Evolutionary conservation across 2,113 vertebrate species (phyloP), one percentile per base, ranked within the genome.

Genomic region (Polypterus senegalus): DNA sequence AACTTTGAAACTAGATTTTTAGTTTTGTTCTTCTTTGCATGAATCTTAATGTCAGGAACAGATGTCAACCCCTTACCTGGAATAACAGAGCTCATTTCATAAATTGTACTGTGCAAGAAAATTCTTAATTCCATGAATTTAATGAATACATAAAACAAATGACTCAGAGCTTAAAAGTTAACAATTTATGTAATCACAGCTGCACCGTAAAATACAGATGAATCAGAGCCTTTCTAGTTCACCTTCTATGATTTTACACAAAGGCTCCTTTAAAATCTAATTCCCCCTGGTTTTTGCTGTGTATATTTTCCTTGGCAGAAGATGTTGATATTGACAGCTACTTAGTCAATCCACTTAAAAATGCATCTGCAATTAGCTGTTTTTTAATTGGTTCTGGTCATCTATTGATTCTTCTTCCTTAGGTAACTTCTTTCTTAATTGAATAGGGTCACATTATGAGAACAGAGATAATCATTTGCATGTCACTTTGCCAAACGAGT

Each of bases 361-460:
- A 76, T 75, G 77, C 77, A 79, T 81, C 77, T 79, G 68, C 70
- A 77, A 71, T 77, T 75, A 75, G 72, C 74, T 77, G 66, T 68
- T 77, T 74, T 81, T 79, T 88, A 83, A 83, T 82, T 66, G 72
- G 71, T 75, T 86, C 78, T 79, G 70, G 70, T 78, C 67, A 63
- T 76, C 71, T 73, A 79, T 76, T 67, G 72, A 80, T 81, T 72
- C 66, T 68, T 70, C 76, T 69, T 77, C 71, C 77, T 70, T 65
- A 71, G 52, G 60, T 67, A 62, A 27, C 65, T 3, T 66, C 66
- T 75, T 69, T 65, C 68, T 71, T 68, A 72, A 78, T 73, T 70
- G 70, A 76, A 75, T 76, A 69, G 70, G 73, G 81, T 77, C 69
- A 70, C 71, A 70, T 74, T 77, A 72, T 59, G 71, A 74, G 68